Evolutionary conservation across 2,113 vertebrate genomes (phyloP).

Genomic region (Suricata suricatta): DNA sequence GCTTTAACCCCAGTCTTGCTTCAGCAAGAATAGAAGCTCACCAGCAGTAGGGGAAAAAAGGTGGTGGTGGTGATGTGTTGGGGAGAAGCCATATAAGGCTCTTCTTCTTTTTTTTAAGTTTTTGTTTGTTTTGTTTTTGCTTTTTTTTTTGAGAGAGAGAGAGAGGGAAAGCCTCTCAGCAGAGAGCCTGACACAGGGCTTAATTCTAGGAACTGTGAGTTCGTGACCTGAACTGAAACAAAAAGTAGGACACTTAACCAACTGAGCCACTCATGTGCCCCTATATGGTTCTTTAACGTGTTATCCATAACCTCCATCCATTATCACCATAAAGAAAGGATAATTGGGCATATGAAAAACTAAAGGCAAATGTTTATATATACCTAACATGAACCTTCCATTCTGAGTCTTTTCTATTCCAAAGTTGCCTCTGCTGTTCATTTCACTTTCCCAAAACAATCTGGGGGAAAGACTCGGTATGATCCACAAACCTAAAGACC

Average conservation of each 20-base stretch:
- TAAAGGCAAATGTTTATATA: conserved; percentile 14
- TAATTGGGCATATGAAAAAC: conserved; percentile 1
- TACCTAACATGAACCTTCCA: background rate
- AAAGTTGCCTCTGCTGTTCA: background rate
- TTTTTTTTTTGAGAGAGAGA: too few species aligned
- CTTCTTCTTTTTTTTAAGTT: too few species aligned
- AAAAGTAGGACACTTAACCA: too few species aligned
- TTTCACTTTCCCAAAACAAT: background rate
- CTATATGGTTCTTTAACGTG: background rate
- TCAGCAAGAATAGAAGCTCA: background rate
- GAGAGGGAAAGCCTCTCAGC: too few species aligned
- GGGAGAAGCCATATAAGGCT: background rate
- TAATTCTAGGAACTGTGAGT: too few species aligned
- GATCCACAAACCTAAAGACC: background rate
- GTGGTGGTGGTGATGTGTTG: background rate
- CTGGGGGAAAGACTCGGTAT: background rate
- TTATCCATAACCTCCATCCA: background rate
- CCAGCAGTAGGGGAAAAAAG: background rate
- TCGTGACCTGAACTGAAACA: too few species aligned
- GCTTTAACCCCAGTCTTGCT: background rate
- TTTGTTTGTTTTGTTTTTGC: too few species aligned
- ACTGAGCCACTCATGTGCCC: too few species aligned
- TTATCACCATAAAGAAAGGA: background rate
- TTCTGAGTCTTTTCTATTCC: conserved; percentile 16
- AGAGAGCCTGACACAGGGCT: too few species aligned